These are phyloP conservation scores for Ptiloglossa arizonensis DNA, from an alignment of 1,140 invertebrate genomes.

Conservation along the genomic window DNA sequence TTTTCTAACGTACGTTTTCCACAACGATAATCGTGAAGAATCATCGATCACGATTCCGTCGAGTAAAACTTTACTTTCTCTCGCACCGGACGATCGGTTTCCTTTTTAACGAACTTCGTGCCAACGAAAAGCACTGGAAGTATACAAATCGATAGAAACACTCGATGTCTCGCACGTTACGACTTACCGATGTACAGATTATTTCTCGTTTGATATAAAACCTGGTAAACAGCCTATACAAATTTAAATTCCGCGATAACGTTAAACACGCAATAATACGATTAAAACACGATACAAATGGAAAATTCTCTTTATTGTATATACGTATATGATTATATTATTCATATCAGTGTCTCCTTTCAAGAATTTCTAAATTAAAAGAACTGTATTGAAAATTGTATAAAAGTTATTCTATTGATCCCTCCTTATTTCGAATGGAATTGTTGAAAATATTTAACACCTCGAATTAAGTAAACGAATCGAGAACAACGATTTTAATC, in stretches of 20 bases:
- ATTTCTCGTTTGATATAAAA: slow-evolving; percentile 68
- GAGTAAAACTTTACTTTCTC: too few relatives aligned
- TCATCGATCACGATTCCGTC: too few relatives aligned
- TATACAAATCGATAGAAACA: slow-evolving; percentile 7
- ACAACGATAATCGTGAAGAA: too few relatives aligned
- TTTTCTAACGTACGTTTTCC: too few relatives aligned
- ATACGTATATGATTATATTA: slow-evolving; percentile 77
- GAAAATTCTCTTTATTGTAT: slow-evolving; percentile 77
- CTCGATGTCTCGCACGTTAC: slow-evolving; percentile 68
- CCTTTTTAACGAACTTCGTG: too few relatives aligned
- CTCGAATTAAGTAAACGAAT: background rate
- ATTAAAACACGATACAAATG: slow-evolving; percentile 67
- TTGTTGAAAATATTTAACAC: background rate
- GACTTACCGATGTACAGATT: slow-evolving; percentile 43
- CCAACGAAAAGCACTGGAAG: too few relatives aligned
- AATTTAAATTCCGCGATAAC: slow-evolving; percentile 46
- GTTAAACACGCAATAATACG: slow-evolving; percentile 57
- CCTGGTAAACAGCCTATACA: slow-evolving; percentile 56
- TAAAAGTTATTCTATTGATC: slow-evolving; percentile 42
- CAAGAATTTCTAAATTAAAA: slow-evolving; percentile 80
- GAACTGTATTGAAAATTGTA: slow-evolving; percentile 74
- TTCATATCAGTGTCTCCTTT: slow-evolving; percentile 80
- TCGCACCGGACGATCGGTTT: too few relatives aligned
- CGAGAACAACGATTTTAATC: background rate
- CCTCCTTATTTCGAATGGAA: background rate